Conservation (phyloP, 2,113 vertebrate species). For the Symphodus melops region DNA sequence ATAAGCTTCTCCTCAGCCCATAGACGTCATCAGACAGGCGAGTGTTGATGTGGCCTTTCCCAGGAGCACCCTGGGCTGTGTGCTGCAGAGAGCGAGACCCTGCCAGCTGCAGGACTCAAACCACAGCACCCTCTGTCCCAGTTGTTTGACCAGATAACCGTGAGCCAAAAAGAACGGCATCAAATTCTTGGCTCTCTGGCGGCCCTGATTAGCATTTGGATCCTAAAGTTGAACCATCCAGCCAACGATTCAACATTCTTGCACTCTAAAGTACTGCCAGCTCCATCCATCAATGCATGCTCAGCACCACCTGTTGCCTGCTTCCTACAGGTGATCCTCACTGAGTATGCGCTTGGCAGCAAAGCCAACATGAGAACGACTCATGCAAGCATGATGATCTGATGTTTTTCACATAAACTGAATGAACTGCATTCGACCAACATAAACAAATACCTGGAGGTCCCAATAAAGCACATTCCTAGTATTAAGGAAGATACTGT, state of each 20-base stretch:
- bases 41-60: constrained; percentile 68
- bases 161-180: constrained; percentile 43
- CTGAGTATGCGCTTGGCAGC: background rate
- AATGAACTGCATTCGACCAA: too few relatives aligned
- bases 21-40: constrained; percentile 70
- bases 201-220: constrained; percentile 46
- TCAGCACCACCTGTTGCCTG: constrained; percentile 46
- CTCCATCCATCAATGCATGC: constrained; percentile 13
- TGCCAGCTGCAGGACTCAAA: constrained; percentile 56
- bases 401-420: background rate
- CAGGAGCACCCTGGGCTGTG: constrained; percentile 51
- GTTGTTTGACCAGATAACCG: constrained; percentile 62
- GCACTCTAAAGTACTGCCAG: constrained; percentile 11
- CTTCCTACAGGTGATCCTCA: constrained; percentile 35
- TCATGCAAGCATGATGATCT: background rate
- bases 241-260: constrained; percentile 56
- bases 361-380: background rate
- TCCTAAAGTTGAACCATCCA: background rate
- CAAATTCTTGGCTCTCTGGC: constrained; percentile 41
- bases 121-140: constrained; percentile 32
- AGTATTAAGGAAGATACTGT: too few relatives aligned
- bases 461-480: too few relatives aligned
- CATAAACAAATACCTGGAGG: too few relatives aligned
- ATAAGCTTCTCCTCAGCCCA: constrained; percentile 61
- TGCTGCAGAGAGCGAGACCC: constrained; percentile 12